A percentile compares a stretch with the other conserved stretches of the same genome.
These are phyloP conservation scores for Ganaspis sp. DNA, from an alignment of 1,140 invertebrate genomes.

Conservation along the genomic window DNA sequence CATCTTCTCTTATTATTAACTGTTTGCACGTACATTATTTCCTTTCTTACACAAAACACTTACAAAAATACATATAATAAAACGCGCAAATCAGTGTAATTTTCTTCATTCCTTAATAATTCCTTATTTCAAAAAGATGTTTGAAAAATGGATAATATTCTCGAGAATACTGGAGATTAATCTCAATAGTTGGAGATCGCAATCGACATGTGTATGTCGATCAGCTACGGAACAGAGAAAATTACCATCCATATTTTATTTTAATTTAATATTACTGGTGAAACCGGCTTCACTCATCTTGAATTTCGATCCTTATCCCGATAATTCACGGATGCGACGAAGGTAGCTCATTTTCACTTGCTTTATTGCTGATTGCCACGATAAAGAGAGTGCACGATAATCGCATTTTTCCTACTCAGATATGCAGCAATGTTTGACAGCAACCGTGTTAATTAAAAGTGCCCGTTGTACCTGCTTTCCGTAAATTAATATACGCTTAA, in stretches of 20 bases:
- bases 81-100: neutral
- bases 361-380: constrained; percentile 1
- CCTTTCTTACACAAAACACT: neutral
- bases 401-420: constrained; percentile 1
- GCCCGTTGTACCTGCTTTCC: neutral
- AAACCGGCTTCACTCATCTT: constrained; percentile 18
- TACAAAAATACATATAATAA: constrained; percentile 7
- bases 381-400: neutral
- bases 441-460: constrained; percentile 23
- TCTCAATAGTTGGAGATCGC: neutral
- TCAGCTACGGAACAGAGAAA: constrained; percentile 1
- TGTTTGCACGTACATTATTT: neutral
- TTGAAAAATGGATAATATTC: neutral
- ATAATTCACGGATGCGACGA: constrained; percentile 30
- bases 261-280: constrained; percentile 25
- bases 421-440: constrained; percentile 26
- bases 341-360: constrained; percentile 24
- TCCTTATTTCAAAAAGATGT: neutral
- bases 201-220: constrained; percentile 21
- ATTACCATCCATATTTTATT: constrained; percentile 21
- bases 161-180: neutral
- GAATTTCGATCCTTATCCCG: constrained; percentile 22
- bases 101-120: constrained; percentile 16
- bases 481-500: neutral
- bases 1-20: neutral